Evolutionary conservation across 2,797 vertebrate genomes (phyloP), one percentile per base, ranked within the genome.

Genomic region (Peromyscus aztecus): DNA sequence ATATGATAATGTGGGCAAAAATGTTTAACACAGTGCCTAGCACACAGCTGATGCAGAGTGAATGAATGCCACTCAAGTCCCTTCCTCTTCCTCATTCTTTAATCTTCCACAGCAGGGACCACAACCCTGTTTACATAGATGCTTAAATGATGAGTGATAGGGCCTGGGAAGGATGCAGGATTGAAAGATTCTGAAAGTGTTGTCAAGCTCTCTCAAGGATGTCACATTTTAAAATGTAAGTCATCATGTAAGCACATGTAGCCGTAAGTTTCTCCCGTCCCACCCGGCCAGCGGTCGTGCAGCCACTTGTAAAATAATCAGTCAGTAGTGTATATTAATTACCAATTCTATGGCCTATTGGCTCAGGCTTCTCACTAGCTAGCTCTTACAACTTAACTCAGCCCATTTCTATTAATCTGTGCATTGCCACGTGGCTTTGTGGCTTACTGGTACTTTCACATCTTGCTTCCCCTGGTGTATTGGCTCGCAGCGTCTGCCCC

Each of bases 151-250:
- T 34, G 21, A 93, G 55, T 40, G 23, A 2, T 1, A 11, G 21
- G 3, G 23, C 23, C 52, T 8, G 17, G 24, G 78, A 34, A 31
- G 16, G 69, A 63, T 37, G 14, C 21, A 78, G 46, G 3, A 37
- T 37, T 88, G 31, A 82, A 78, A 89, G n/a, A 90, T 92, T 55
- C 23, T 80, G 9, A 12, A 94, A 85, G 16, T 89, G 91, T 76
- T 87, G 37, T 46, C 84, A 89, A 78, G 89, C 31, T 49, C 16
- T 23, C 91, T 95, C 83, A 69, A 90, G 49, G 55, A 55, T 9
- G 37, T 34, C 92, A 19, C 16, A 21, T 94, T 77, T 89, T n/a
- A 80, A 86, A 91, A 65, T 65, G 29, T 24, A 57, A 87, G 21
- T 92, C 67, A 21, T 19, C 78, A 59, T 24, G 13, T 40, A 76